Evolutionary conservation across 2,888 invertebrate species (phyloP), one percentile per base, ranked within the genome.

Genomic region (Melanophora roralis): DNA sequence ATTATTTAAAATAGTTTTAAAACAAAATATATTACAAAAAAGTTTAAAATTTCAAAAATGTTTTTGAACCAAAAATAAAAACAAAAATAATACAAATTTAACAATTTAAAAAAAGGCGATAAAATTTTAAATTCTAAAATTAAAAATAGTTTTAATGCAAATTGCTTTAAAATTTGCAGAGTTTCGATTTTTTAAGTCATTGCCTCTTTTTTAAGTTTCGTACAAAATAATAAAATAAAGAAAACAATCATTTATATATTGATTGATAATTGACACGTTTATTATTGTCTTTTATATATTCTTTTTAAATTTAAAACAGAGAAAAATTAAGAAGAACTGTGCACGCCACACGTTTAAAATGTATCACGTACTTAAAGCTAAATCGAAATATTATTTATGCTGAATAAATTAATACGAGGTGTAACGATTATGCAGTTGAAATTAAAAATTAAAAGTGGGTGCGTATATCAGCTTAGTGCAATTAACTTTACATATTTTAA

Each of bases 401-500:
- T 43, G 45, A 64, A 34, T 51, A 45, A 59, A 59, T 36, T n/a
- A 53, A 34, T 36, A 27, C 12, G 57, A 65, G 14, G n/a, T 23
- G 12, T 45, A n/a, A 12, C 11, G 57, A 49, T 49, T 40, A 76
- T 49, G 76, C 32, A 49, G 51, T 74, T 51, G 23, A n/a, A n/a
- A n/a, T 64, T 69, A 47, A 32, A 57, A 71, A 64, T 67, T 38
- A 75, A 62, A 79, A 53, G 65, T 80, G 71, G 79, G 79, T 80
- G 79, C 79, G 79, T 80, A 75, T 62, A 34, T 64, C 53, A 73
- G 0, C 55, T 47, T 36, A 64, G 1, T 64, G 55, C 8, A 47
- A 2, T 51, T 71, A 1, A 40, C n/a, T 1, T 49, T 53, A 43
- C 65, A 43, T 53, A 40, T 47, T 60, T 51, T 65, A 36, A 16